Percentiles rank a stretch among this genome's conserved stretches.
Evolutionary conservation across 2,888 invertebrate species (phyloP).

Genomic region (Oxyteleia sp.): DNA sequence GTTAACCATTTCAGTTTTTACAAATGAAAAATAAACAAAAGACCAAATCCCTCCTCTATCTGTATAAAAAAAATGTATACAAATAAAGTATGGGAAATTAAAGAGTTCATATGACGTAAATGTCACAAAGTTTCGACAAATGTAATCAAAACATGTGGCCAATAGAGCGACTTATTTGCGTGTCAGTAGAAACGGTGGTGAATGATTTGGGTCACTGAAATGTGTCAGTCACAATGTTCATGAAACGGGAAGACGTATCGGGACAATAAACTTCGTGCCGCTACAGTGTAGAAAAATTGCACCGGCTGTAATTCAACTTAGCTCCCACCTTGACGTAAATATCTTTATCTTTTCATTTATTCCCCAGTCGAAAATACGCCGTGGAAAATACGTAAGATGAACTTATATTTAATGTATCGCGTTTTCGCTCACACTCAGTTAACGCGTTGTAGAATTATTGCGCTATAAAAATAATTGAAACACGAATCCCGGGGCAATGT

Average conservation of each 20-base stretch:
- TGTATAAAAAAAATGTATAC: not conserved
- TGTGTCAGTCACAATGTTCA: slow-evolving; percentile 24
- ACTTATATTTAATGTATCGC: slow-evolving; percentile 31
- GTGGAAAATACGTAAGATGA: slow-evolving; percentile 8
- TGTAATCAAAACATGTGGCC: too few species aligned
- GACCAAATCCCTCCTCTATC: not conserved
- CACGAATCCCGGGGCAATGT: not conserved
- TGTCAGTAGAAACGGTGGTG: slow-evolving; percentile 10
- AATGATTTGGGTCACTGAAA: slow-evolving; percentile 21
- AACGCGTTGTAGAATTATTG: slow-evolving; percentile 3
- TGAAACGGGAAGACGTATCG: slow-evolving; percentile 20
- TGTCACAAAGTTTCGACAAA: too few species aligned
- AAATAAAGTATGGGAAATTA: too few species aligned
- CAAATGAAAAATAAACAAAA: slow-evolving; percentile 19
- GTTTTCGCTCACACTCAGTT: slow-evolving; percentile 10
- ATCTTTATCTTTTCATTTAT: slow-evolving; percentile 34
- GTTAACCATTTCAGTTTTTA: slow-evolving; percentile 16
- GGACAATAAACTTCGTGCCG: slow-evolving; percentile 21
- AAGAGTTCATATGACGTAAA: too few species aligned
- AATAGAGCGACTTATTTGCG: too few species aligned
- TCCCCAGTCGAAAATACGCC: slow-evolving; percentile 4
- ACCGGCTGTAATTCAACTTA: slow-evolving; percentile 15
- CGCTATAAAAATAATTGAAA: not conserved
- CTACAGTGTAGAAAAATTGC: slow-evolving; percentile 15
- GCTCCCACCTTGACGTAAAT: slow-evolving; percentile 1